These are phyloP conservation scores for Thinocorus orbignyianus DNA, from an alignment of 2,113 vertebrate species.

Conservation along the genomic window DNA sequence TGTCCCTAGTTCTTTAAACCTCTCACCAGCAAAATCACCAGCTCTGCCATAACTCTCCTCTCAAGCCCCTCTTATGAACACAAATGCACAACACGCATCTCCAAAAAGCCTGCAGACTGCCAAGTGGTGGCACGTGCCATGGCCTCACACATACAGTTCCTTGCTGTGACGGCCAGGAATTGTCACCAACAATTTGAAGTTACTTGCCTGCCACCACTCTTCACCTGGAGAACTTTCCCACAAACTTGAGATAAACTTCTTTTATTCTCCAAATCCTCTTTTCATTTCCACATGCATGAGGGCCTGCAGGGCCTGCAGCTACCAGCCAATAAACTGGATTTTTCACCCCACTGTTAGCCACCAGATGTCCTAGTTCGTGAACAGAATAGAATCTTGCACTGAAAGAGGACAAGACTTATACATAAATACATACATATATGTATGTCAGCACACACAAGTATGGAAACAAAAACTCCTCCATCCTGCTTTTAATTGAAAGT, in stretches of 20 bases:
- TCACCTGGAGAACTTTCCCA: neutral
- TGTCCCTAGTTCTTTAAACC: neutral
- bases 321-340: neutral
- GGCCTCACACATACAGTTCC: neutral
- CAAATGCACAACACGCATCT: neutral
- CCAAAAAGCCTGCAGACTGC: neutral
- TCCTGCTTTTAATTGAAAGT: neutral
- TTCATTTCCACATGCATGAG: neutral
- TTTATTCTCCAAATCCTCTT: neutral
- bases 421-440: neutral
- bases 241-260: neutral
- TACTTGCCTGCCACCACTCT: neutral
- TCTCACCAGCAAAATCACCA: neutral
- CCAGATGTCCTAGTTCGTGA: neutral
- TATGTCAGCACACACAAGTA: fast-evolving
- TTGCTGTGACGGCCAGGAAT: fast-evolving
- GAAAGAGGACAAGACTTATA: neutral
- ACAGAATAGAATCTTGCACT: neutral
- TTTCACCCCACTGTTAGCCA: neutral
- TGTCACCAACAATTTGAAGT: neutral
- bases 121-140: neutral
- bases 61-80: neutral
- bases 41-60: neutral
- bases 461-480: neutral
- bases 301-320: neutral